Percentiles rank a stretch among this genome's conserved stretches.
These are phyloP conservation scores for Graptemys geographica DNA, from an alignment of 2,797 vertebrate genomes.

Conservation along the genomic window DNA sequence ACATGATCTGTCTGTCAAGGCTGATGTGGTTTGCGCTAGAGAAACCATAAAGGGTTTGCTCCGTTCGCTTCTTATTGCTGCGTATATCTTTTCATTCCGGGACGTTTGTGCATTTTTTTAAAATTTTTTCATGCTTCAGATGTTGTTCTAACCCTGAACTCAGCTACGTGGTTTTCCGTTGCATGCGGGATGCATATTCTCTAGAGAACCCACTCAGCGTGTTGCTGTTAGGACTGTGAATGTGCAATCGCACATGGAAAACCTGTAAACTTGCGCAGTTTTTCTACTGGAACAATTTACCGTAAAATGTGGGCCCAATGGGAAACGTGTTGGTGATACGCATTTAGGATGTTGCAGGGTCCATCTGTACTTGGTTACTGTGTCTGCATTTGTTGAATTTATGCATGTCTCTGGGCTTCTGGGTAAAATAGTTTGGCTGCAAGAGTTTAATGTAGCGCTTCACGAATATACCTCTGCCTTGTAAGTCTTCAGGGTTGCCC, in stretches of 20 bases:
- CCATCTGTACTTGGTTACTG: neutral
- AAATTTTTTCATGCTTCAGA: constrained; percentile 17
- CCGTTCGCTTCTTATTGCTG: neutral
- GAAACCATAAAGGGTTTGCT: constrained; percentile 11
- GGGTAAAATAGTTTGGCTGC: neutral
- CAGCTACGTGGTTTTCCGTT: neutral
- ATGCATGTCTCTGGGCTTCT: neutral
- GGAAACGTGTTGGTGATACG: neutral
- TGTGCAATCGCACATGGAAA: neutral
- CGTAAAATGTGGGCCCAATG: neutral
- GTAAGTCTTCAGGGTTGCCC: neutral
- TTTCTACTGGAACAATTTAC: neutral
- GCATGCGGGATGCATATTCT: too few relatives aligned
- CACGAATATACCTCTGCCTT: neutral
- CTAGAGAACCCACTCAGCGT: neutral
- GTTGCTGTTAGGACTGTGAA: neutral
- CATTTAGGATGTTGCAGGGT: neutral
- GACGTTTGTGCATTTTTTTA: neutral
- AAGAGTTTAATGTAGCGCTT: neutral
- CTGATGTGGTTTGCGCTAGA: constrained; percentile 22
- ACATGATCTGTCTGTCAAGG: constrained; percentile 46
- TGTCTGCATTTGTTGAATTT: neutral
- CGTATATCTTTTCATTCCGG: neutral
- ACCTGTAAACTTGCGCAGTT: neutral
- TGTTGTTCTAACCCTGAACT: constrained; percentile 6